These are phyloP conservation scores for Beaufortia kweichowensis DNA, from an alignment of 2,113 vertebrate species.

Conservation along the genomic window DNA sequence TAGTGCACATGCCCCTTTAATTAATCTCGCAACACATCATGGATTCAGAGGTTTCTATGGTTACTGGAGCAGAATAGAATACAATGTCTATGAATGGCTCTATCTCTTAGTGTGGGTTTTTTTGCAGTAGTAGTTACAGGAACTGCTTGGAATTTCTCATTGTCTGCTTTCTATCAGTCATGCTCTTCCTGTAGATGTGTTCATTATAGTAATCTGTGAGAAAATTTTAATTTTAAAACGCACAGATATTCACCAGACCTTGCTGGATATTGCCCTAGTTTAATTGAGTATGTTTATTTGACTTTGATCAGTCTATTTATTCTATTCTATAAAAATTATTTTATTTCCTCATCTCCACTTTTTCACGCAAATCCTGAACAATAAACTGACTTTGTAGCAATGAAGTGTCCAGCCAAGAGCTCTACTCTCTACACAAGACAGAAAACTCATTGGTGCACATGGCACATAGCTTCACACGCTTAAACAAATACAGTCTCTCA, in stretches of 20 bases:
- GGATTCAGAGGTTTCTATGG: conserved; percentile 47
- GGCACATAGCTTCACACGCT: conserved; percentile 49
- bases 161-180: neutral
- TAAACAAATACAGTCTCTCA: conserved; percentile 39
- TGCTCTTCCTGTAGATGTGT: neutral
- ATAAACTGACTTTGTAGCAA: conserved; percentile 45
- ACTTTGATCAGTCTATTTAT: neutral
- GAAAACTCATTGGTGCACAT: conserved; percentile 57
- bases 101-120: neutral
- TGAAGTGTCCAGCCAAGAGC: conserved; percentile 52
- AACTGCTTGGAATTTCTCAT: neutral
- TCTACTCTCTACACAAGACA: conserved; percentile 50
- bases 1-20: conserved; percentile 25
- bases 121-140: neutral
- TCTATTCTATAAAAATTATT: neutral
- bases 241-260: neutral
- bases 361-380: conserved; percentile 41
- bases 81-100: neutral
- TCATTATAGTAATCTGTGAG: neutral
- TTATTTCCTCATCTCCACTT: conserved; percentile 34
- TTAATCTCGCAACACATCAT: conserved; percentile 43
- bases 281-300: no score
- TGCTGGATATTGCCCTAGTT: neutral
- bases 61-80: conserved; percentile 37
- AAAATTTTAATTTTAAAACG: neutral